These are phyloP conservation scores for Elachura formosa DNA, from an alignment of 2,113 vertebrate genomes.

Conservation along the genomic window DNA sequence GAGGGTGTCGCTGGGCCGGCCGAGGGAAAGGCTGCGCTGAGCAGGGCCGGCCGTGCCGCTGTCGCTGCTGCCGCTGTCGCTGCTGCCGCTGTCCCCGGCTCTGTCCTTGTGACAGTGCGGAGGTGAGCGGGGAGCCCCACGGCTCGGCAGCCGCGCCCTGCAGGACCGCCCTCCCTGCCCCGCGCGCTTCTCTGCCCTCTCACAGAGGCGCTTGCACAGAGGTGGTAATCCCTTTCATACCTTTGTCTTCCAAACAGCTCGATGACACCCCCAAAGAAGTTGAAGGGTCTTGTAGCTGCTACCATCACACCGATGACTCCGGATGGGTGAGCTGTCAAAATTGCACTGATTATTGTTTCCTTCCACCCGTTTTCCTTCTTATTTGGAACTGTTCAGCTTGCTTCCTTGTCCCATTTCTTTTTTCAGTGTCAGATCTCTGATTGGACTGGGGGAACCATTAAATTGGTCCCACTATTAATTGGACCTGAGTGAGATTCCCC, in stretches of 20 bases:
- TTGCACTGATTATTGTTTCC: neutral
- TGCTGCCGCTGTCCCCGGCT: neutral
- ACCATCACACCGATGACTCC: conserved; percentile 87
- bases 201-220: neutral
- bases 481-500: neutral
- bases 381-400: neutral
- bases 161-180: neutral
- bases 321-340: conserved; percentile 74
- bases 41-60: neutral
- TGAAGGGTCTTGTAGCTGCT: conserved; percentile 86
- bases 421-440: neutral
- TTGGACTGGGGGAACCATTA: neutral
- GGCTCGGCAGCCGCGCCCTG: too few relatives aligned
- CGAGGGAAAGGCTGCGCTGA: neutral
- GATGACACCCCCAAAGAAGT: conserved; percentile 65
- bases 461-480: neutral
- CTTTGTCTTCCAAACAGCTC: neutral
- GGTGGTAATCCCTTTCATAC: neutral
- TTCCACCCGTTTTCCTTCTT: neutral
- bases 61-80: neutral
- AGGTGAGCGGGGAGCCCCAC: too few relatives aligned
- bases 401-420: accelerated
- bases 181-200: neutral
- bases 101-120: too few relatives aligned
- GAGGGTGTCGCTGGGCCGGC: neutral